These are phyloP conservation scores for Rhamnusium bicolor DNA, from an alignment of 2,888 invertebrate genomes.

Conservation along the genomic window DNA sequence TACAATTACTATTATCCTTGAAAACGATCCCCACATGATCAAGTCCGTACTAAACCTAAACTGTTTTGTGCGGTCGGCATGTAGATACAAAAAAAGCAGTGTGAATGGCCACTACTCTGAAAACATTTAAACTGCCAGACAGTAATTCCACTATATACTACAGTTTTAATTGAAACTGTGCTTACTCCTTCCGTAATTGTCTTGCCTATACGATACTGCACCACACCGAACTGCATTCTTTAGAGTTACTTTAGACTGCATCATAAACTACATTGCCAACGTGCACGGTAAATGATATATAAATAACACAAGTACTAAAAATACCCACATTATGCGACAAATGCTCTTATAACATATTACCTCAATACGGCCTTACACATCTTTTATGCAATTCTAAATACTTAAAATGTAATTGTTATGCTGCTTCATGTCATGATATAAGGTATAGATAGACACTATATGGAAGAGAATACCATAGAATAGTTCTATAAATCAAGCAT, in stretches of 20 bases:
- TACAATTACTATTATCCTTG: conserved; percentile 4
- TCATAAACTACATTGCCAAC: conserved; percentile 14
- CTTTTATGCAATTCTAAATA: background rate
- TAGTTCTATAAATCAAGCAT: too few species aligned
- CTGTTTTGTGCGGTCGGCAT: background rate
- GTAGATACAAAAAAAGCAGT: background rate
- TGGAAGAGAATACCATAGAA: too few species aligned
- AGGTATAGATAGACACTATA: too few species aligned
- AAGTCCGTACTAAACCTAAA: conserved; percentile 1
- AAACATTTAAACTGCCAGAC: background rate
- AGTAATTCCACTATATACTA: conserved; percentile 37
- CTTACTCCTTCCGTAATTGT: conserved; percentile 46
- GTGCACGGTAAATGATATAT: conserved; percentile 13
- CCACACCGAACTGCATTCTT: conserved; percentile 1
- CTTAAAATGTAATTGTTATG: conserved; percentile 7
- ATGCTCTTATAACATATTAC: conserved; percentile 1
- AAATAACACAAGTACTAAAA: conserved; percentile 1
- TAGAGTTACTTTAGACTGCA: background rate
- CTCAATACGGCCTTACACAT: conserved; percentile 3
- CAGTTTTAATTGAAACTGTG: conserved; percentile 46
- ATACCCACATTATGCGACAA: conserved; percentile 10
- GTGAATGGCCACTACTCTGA: conserved; percentile 4
- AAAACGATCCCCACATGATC: background rate
- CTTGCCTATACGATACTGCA: conserved; percentile 1
- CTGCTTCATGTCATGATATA: background rate